A percentile compares a stretch with the other conserved stretches of the same genome.
phyloP scores from a whole-genome alignment of 1,140 invertebrate genomes.

The Magallana ariakensis region DNA sequence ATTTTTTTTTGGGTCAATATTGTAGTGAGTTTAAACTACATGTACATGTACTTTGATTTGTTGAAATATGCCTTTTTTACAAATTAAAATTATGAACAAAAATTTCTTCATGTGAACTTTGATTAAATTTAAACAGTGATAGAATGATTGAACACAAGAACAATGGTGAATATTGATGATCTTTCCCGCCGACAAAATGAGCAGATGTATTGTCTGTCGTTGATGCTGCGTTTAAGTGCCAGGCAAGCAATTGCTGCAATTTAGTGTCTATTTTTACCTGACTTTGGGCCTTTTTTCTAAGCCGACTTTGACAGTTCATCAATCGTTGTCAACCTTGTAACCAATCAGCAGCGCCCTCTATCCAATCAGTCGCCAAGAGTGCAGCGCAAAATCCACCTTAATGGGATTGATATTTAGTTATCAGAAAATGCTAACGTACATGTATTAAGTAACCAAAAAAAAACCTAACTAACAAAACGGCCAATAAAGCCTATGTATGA shows the following conservation, averaged over 20 bases:
- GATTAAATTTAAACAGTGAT: not conserved
- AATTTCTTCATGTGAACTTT: not conserved
- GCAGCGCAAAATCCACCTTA: not conserved
- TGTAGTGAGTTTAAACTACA: not conserved
- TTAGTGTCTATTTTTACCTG: too few relatives aligned
- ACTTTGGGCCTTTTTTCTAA: not conserved
- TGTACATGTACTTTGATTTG: not conserved
- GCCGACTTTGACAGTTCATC: not conserved
- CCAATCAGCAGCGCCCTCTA: not conserved
- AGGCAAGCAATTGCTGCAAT: too few relatives aligned
- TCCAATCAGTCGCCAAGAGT: not conserved
- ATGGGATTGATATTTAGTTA: too few relatives aligned
- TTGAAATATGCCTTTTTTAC: slow-evolving; percentile 3
- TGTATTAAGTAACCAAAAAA: too few relatives aligned
- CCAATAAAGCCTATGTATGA: too few relatives aligned
- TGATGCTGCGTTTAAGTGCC: too few relatives aligned
- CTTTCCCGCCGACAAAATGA: too few relatives aligned
- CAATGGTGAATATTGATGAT: too few relatives aligned
- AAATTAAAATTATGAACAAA: not conserved
- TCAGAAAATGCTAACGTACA: too few relatives aligned
- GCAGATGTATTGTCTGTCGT: too few relatives aligned
- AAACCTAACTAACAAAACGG: too few relatives aligned
- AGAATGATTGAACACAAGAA: not conserved
- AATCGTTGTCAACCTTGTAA: slow-evolving; percentile 6
- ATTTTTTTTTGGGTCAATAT: not conserved